Conservation (phyloP, 2,797 vertebrate species). For the Pelochelys cantorii region DNA sequence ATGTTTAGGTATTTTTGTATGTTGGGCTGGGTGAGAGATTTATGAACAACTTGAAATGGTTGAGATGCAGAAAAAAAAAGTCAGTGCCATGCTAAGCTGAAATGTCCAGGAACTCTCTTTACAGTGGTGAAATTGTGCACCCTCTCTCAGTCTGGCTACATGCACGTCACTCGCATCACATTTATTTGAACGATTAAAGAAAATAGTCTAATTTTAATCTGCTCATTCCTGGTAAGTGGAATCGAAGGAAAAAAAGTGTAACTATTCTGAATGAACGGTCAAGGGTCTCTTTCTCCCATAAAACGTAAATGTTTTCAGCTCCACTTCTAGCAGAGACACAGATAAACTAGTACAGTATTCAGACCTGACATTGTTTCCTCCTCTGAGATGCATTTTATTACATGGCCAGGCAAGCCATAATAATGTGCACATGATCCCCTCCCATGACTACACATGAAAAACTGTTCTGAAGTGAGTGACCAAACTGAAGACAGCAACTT, state of each 20-base stretch:
- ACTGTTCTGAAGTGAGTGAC: constrained; percentile 52
- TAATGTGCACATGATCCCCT: constrained; percentile 58
- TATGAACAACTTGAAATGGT: background rate
- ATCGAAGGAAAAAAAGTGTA: background rate
- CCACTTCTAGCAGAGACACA: constrained; percentile 1
- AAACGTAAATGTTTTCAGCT: background rate
- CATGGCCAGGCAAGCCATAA: constrained; percentile 24
- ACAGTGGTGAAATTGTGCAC: accelerated
- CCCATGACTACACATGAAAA: constrained; percentile 53
- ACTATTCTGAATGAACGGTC: background rate
- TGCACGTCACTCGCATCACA: background rate
- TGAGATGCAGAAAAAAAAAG: background rate
- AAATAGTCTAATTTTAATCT: background rate
- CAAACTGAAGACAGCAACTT: background rate
- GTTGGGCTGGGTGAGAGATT: background rate
- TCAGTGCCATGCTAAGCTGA: background rate
- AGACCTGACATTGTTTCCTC: constrained; percentile 23
- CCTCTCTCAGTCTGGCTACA: background rate
- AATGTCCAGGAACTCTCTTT: background rate
- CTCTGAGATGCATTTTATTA: constrained; percentile 32
- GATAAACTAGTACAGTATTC: constrained; percentile 8
- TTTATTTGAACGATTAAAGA: background rate
- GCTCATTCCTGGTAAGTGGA: background rate
- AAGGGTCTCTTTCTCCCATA: background rate
- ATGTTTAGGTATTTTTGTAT: background rate